A percentile compares a stretch with the other conserved stretches of the same genome.
These are phyloP conservation scores for Oncorhynchus masou DNA, from an alignment of 2,113 vertebrate genomes.

Conservation along the genomic window DNA sequence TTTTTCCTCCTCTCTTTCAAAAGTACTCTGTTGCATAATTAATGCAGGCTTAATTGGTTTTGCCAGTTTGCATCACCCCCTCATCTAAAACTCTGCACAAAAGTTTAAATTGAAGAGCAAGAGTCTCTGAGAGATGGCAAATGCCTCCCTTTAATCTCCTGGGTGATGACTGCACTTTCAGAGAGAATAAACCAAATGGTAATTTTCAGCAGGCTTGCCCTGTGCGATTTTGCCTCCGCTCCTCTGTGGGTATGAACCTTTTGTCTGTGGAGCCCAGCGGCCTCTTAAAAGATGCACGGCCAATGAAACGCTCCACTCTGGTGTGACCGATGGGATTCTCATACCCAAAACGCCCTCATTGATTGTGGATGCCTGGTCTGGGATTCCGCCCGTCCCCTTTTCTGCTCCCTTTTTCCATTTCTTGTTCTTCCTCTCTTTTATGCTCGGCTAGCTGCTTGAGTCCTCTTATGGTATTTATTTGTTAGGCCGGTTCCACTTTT, in stretches of 20 bases:
- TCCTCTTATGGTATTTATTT: conserved; percentile 31
- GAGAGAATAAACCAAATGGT: conserved; percentile 13
- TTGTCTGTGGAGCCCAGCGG: conserved; percentile 14
- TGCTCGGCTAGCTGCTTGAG: neutral
- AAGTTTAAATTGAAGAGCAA: conserved; percentile 6
- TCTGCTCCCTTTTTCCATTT: conserved; percentile 18
- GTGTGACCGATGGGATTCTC: conserved; percentile 57
- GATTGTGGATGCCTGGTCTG: conserved; percentile 23
- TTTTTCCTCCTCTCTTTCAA: neutral
- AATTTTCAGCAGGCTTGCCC: conserved; percentile 10
- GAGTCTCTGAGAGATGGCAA: neutral
- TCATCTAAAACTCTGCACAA: conserved; percentile 8
- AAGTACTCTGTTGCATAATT: conserved; percentile 9
- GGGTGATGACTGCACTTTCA: conserved; percentile 5
- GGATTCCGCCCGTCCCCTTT: neutral
- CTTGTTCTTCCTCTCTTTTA: conserved; percentile 5
- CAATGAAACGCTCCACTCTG: conserved; percentile 45
- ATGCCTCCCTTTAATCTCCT: neutral
- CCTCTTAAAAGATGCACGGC: conserved; percentile 61
- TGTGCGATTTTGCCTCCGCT: conserved; percentile 2
- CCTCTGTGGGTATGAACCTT: conserved; percentile 39
- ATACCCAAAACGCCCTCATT: conserved; percentile 27
- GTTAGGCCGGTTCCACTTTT: neutral
- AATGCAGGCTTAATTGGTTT: conserved; percentile 8
- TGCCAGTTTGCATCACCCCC: neutral